phyloP scores from a whole-genome alignment of 2,797 vertebrate genomes.

The Coluber constrictor region DNA sequence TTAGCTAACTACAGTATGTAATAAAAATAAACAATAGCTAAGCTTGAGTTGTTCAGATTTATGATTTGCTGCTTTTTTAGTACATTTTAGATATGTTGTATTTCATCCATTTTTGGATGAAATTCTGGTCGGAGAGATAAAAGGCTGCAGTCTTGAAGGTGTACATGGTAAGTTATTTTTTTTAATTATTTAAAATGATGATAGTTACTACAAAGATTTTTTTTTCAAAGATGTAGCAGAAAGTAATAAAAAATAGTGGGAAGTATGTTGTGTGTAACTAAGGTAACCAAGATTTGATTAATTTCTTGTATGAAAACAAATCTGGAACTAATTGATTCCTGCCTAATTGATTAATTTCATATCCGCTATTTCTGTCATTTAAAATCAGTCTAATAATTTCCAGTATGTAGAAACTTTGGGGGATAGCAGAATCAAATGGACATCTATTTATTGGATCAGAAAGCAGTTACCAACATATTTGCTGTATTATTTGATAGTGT shows the following conservation, averaged over 20 bases:
- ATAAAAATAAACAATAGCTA: not conserved
- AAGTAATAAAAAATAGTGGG: not conserved
- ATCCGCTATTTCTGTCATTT: not conserved
- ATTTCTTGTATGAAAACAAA: not conserved
- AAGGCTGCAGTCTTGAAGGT: conserved; percentile 95
- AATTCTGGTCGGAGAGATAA: conserved; percentile 93
- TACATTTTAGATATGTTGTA: conserved; percentile 94
- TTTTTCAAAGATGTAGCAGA: not conserved
- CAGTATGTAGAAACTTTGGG: not conserved
- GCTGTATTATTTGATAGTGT: not conserved
- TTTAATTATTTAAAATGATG: not conserved
- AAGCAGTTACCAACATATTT: not conserved
- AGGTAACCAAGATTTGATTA: not conserved
- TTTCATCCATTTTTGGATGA: conserved; percentile 97
- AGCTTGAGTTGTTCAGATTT: not conserved
- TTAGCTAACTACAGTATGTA: not conserved
- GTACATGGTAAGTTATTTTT: conserved; percentile 80
- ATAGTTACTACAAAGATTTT: rapidly evolving
- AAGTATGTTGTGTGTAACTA: not conserved
- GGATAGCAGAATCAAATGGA: not conserved
- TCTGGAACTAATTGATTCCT: not conserved
- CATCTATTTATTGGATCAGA: not conserved
- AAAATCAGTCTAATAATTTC: not conserved
- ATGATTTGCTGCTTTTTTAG: conserved; percentile 62
- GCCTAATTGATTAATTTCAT: not conserved